These are phyloP conservation scores for Zonotrichia leucophrys DNA, from an alignment of 2,113 vertebrate genomes.

Conservation along the genomic window DNA sequence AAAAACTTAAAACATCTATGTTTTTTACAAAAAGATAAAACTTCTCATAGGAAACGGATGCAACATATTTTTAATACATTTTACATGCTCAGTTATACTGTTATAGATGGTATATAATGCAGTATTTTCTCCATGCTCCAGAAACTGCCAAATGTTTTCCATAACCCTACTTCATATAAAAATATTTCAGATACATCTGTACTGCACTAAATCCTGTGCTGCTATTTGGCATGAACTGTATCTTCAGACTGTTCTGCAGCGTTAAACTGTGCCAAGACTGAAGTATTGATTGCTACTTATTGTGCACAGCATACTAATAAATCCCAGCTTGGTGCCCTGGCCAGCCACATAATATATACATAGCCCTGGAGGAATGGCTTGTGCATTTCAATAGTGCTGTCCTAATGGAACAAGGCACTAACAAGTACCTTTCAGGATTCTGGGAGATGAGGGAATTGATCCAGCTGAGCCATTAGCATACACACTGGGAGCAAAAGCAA, in stretches of 20 bases:
- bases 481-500: not conserved
- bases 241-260: slow-evolving; percentile 33
- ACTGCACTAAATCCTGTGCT: not conserved
- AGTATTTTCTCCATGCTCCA: not conserved
- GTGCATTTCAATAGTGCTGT: not conserved
- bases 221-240: slow-evolving; percentile 18
- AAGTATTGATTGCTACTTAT: slow-evolving; percentile 50
- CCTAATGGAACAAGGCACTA: not conserved
- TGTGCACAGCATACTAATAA: slow-evolving; percentile 14
- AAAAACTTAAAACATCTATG: not conserved
- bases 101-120: not conserved
- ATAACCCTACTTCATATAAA: not conserved
- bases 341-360: not conserved
- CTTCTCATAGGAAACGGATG: not conserved
- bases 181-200: slow-evolving; percentile 44
- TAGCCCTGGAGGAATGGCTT: not conserved
- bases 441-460: not conserved
- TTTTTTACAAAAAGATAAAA: not conserved
- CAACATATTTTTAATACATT: not conserved
- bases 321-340: not conserved
- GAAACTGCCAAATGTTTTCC: slow-evolving; percentile 35
- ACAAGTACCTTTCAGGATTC: not conserved
- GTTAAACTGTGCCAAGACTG: slow-evolving; percentile 14
- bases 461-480: not conserved
- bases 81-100: not conserved